Evolutionary conservation across 1,140 invertebrate species (phyloP).

Genomic region (Diachasmimorpha longicaudata): DNA sequence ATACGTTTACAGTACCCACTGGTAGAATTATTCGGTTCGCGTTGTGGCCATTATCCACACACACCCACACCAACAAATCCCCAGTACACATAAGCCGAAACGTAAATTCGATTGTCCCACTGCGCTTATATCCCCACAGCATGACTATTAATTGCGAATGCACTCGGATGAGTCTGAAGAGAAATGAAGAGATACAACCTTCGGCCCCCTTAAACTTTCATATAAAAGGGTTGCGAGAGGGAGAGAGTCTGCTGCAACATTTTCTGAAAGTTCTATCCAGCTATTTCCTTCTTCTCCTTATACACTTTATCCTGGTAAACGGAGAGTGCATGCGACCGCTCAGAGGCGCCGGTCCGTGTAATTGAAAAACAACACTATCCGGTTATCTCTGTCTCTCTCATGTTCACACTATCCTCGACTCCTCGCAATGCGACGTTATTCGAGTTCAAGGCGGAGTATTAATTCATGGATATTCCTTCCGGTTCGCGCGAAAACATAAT

Average conservation of each 20-base stretch:
- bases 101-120: slow-evolving; percentile 38
- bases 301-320: slow-evolving; percentile 1
- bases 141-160: slow-evolving; percentile 34
- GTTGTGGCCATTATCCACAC: slow-evolving; percentile 6
- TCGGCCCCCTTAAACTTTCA: background rate
- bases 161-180: slow-evolving; percentile 26
- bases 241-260: background rate
- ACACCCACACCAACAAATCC: slow-evolving; percentile 12
- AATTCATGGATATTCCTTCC: background rate
- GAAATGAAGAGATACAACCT: background rate
- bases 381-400: no score
- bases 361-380: slow-evolving; percentile 26
- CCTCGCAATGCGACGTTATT: background rate
- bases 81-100: background rate
- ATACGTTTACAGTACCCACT: background rate
- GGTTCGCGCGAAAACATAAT: background rate
- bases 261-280: background rate
- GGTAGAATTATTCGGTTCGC: slow-evolving; percentile 3
- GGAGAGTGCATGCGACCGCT: background rate
- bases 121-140: slow-evolving; percentile 15
- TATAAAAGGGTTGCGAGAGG: background rate
- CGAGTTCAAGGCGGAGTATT: background rate
- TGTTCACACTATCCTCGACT: background rate
- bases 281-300: background rate
- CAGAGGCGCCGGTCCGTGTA: slow-evolving; percentile 17